phyloP scores from a whole-genome alignment of 2,113 vertebrate species.

The Petrocephalus microphthalmus region DNA sequence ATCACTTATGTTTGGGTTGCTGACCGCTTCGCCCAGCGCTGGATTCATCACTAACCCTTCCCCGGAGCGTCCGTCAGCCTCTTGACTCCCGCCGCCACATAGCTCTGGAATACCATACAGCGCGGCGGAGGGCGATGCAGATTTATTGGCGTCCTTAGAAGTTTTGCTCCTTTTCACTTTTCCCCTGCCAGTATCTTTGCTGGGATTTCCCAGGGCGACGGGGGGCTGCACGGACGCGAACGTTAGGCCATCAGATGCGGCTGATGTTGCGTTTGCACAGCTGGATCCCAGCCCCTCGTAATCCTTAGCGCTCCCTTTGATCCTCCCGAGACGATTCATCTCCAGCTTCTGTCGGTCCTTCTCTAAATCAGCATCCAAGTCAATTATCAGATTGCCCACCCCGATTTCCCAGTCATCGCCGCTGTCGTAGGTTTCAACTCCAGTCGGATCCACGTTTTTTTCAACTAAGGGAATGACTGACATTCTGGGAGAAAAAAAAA shows the following conservation, averaged over 20 bases:
- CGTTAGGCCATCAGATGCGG: slow-evolving; percentile 81
- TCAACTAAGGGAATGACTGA: slow-evolving; percentile 73
- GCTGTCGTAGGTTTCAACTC: slow-evolving; percentile 79
- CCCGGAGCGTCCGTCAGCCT: slow-evolving; percentile 85
- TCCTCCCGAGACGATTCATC: slow-evolving; percentile 81
- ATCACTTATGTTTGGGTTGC: slow-evolving; percentile 50
- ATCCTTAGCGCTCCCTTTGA: slow-evolving; percentile 70
- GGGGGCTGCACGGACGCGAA: slow-evolving; percentile 76
- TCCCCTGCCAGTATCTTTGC: slow-evolving; percentile 87
- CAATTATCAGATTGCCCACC: slow-evolving; percentile 81
- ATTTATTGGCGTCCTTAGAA: slow-evolving; percentile 81
- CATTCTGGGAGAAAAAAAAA: slow-evolving; percentile 71
- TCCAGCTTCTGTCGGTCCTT: slow-evolving; percentile 89
- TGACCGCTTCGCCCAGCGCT: slow-evolving; percentile 69
- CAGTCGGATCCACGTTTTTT: slow-evolving; percentile 77
- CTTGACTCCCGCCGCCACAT: slow-evolving; percentile 76
- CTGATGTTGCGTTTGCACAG: slow-evolving; percentile 68
- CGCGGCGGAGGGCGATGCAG: slow-evolving; percentile 69
- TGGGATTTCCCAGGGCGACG: slow-evolving; percentile 77
- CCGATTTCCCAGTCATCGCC: slow-evolving; percentile 82
- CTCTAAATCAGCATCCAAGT: slow-evolving; percentile 91
- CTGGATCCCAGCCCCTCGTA: slow-evolving; percentile 71
- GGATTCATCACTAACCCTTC: slow-evolving; percentile 71
- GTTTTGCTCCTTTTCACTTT: slow-evolving; percentile 86
- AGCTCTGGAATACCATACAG: slow-evolving; percentile 80